Conservation (phyloP, 2,113 vertebrate genomes). For the Lepisosteus oculatus region DNA sequence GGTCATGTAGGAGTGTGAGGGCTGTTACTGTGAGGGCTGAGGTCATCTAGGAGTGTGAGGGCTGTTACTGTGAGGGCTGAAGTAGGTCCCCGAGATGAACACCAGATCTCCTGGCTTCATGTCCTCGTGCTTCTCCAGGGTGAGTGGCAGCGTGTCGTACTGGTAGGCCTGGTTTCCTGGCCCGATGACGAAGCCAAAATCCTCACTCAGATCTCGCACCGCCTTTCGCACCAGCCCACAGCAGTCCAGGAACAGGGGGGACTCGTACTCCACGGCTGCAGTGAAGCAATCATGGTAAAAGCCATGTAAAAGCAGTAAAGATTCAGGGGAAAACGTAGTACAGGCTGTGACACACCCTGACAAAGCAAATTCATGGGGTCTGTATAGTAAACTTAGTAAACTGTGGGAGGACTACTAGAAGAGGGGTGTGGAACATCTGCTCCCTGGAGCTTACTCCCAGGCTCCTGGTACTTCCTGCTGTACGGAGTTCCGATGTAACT, state of each 20-base stretch:
- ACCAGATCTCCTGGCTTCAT: constrained; percentile 33
- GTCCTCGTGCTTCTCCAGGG: background rate
- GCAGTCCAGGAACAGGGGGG: constrained; percentile 30
- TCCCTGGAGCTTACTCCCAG: constrained; percentile 14
- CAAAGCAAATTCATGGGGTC: too few relatives aligned
- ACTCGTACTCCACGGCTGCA: constrained; percentile 22
- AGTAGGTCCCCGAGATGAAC: constrained; percentile 31
- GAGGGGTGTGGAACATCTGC: too few relatives aligned
- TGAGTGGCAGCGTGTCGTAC: constrained; percentile 30
- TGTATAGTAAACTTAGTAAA: too few relatives aligned
- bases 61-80: constrained; percentile 20
- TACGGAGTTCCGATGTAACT: background rate
- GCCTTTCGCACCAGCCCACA: constrained; percentile 28
- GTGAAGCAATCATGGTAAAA: too few relatives aligned
- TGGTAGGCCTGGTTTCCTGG: constrained; percentile 29
- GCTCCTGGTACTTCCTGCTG: constrained; percentile 7
- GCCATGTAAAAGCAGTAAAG: too few relatives aligned
- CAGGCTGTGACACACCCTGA: too few relatives aligned
- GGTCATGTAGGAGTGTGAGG: background rate
- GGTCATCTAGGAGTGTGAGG: too few relatives aligned
- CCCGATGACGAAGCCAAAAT: constrained; percentile 28
- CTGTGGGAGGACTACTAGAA: too few relatives aligned
- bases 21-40: too few relatives aligned
- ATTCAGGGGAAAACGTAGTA: too few relatives aligned
- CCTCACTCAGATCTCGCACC: constrained; percentile 14